Percentiles rank a stretch among this genome's conserved stretches.
phyloP scores from a whole-genome alignment of 2,888 invertebrate species.

The Kuschelorhynchus macadamiae region DNA sequence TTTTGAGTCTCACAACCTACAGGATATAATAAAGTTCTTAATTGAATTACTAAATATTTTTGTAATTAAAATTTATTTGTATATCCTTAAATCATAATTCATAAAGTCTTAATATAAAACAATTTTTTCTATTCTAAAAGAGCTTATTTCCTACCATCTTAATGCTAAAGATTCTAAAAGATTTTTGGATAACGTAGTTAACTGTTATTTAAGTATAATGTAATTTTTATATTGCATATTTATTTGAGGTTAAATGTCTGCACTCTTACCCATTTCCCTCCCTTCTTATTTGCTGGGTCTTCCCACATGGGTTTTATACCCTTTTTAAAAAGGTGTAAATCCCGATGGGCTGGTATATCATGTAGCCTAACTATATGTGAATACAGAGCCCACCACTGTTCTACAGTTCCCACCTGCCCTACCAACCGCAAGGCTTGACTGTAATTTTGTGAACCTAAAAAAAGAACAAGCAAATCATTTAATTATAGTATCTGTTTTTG shows the following conservation, averaged over 20 bases:
- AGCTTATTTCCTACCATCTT: too few relatives aligned
- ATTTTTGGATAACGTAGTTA: too few relatives aligned
- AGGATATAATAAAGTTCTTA: constrained; percentile 44
- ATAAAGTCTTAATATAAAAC: too few relatives aligned
- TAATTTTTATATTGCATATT: too few relatives aligned
- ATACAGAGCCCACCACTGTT: constrained; percentile 98
- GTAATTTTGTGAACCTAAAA: constrained; percentile 64
- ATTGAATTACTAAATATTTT: not conserved
- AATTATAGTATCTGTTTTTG: too few relatives aligned
- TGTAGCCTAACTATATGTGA: constrained; percentile 91
- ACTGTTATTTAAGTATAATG: too few relatives aligned
- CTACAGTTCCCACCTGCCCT: constrained; percentile 91
- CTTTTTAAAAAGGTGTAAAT: constrained; percentile 97
- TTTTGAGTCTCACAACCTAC: constrained; percentile 87
- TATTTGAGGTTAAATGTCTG: not conserved
- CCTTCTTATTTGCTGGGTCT: constrained; percentile 95
- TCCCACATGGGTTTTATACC: constrained; percentile 99
- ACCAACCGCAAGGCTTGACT: constrained; percentile 82
- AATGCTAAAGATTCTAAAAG: too few relatives aligned
- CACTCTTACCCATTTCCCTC: constrained; percentile 93
- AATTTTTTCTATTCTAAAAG: too few relatives aligned
- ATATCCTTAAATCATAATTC: too few relatives aligned
- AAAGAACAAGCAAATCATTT: not conserved
- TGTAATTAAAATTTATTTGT: not conserved
- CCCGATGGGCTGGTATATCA: constrained; percentile 91